phyloP scores from a whole-genome alignment of 2,113 vertebrate genomes.

The Grammomys dolichurus region DNA sequence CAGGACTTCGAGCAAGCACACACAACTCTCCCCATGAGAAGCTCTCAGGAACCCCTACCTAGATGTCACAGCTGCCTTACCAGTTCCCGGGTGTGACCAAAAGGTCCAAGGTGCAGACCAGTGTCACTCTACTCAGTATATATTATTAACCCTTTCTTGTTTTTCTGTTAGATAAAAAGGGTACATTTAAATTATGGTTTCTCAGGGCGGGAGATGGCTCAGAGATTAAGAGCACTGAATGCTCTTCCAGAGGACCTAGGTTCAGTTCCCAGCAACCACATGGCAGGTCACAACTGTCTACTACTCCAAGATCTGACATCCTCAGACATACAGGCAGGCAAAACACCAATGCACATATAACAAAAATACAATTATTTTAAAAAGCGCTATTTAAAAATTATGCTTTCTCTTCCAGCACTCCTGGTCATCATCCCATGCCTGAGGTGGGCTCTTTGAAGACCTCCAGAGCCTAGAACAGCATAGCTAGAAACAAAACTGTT shows the following conservation, averaged over 20 bases:
- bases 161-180: background rate
- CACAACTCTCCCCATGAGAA: background rate
- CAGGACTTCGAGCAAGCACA: background rate
- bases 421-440: background rate
- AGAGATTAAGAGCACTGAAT: too few species aligned
- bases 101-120: background rate
- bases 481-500: background rate
- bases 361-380: too few species aligned
- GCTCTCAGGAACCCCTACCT: background rate
- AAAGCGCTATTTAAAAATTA: too few species aligned
- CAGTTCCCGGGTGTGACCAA: background rate
- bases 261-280: too few species aligned
- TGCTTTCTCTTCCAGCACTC: background rate
- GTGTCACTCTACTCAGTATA: background rate
- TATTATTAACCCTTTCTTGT: background rate
- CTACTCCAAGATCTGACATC: too few species aligned
- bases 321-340: too few species aligned
- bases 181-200: background rate
- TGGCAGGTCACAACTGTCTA: too few species aligned
- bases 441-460: background rate
- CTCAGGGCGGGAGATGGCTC: too few species aligned
- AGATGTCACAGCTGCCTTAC: background rate
- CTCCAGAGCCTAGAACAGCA: background rate
- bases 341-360: too few species aligned
- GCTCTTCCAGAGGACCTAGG: too few species aligned